Base-by-base conservation (phyloP, 1,140 invertebrate species). In the Anoplolepis gracilipes region DNA sequence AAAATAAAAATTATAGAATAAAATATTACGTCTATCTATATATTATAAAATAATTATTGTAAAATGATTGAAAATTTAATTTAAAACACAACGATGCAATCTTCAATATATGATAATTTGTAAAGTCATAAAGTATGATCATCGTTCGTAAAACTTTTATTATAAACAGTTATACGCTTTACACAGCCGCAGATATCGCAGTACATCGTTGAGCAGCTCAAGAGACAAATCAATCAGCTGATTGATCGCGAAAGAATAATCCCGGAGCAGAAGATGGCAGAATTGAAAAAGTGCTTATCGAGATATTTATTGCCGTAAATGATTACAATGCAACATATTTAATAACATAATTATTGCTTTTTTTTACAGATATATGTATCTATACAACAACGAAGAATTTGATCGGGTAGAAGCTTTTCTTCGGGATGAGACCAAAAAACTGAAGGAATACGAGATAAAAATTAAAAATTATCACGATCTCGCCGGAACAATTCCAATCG, bases 371-470 rank as follows among this genome's bases (percentile, higher is more conserved):
- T 92, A 93, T 59, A 81, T 79, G 7, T 76, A 88, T 46, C 92
- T 93, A 42, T 95, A 92, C 89, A 96, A 96, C 93, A 95, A 85
- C 81, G 93, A 92, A 0, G 95, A 97, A 90, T 95, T 96, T 72
- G 94, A 95, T 55, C 95, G 96, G 90, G 96, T 98, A 0, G 95
- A 96, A 22, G 93, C 93, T 64, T 99, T 98, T 91, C 95, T 98
- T 88, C 94, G 95, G 10, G 95, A 96, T 61, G 95, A 96, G 3
- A 95, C 92, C 16, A 96, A 96, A 88, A 94, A 93, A 1, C 97
- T 98, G 78, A 95, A 97, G 36, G 96, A 97, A 65, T 97, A 96
- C 90, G 95, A 96, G 64, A 95, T 95, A 46, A 94, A 96, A 91
- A 96, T 98, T 22, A 92, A 96, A n/a, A 95, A 96, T 82, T 98